Evolutionary conservation across 1,140 invertebrate genomes (phyloP).

Genomic region (Doryteuthis pealeii): DNA sequence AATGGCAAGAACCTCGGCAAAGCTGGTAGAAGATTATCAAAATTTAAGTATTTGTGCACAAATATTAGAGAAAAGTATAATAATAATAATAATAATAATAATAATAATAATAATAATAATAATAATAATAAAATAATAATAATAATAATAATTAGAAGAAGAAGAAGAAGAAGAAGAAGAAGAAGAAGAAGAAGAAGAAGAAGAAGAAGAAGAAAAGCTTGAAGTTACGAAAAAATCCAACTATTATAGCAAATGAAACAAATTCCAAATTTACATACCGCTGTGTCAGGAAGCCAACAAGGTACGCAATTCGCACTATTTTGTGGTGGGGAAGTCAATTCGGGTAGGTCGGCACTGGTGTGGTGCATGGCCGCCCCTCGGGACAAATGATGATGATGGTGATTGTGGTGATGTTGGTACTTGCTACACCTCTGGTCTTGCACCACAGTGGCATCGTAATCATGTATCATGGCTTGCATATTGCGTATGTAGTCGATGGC

Average conservation of each 20-base stretch:
- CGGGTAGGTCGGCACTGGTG: not conserved
- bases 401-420: not conserved
- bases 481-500: conserved; percentile 90
- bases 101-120: too few species aligned
- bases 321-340: not conserved
- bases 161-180: too few species aligned
- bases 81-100: too few species aligned
- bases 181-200: too few species aligned
- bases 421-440: not conserved
- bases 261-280: not conserved
- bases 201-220: too few species aligned
- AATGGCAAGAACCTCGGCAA: too few species aligned
- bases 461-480: conserved; percentile 75
- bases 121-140: too few species aligned
- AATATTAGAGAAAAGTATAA: too few species aligned
- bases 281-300: conserved; percentile 1
- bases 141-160: too few species aligned
- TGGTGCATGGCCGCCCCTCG: not conserved
- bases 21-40: too few species aligned
- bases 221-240: too few species aligned
- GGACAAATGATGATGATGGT: not conserved
- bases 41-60: too few species aligned
- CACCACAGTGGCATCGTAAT: conserved; percentile 31
- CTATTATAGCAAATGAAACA: not conserved
- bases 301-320: not conserved